phyloP scores from a whole-genome alignment of 1,140 invertebrate genomes.

The Sycophila sp. region DNA sequence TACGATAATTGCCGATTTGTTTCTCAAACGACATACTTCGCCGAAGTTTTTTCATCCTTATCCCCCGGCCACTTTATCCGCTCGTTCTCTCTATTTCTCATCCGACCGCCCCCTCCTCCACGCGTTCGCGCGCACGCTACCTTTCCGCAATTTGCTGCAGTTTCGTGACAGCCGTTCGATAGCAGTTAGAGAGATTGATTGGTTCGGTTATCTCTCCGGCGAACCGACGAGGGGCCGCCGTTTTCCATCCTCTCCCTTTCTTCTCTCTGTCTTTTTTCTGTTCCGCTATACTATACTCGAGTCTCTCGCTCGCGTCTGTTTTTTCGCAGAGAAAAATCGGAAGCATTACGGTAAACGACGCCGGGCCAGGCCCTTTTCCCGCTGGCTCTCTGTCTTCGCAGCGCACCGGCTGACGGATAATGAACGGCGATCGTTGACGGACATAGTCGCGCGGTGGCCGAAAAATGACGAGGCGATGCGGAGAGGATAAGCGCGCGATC shows the following conservation, averaged over 20 bases:
- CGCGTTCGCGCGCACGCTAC: background rate
- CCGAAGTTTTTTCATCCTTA: background rate
- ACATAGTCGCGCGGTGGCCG: background rate
- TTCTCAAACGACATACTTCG: background rate
- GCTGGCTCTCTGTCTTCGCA: background rate
- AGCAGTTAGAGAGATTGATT: conserved; percentile 42
- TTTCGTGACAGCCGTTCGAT: conserved; percentile 40
- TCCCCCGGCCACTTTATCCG: background rate
- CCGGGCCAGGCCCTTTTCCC: background rate
- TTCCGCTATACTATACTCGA: no score
- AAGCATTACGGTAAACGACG: conserved; percentile 39
- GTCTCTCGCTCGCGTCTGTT: no score
- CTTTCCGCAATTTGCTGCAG: conserved; percentile 28
- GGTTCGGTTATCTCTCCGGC: conserved; percentile 35
- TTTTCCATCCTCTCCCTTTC: no score
- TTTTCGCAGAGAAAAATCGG: conserved; percentile 31
- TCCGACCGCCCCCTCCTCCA: background rate
- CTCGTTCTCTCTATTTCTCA: conserved; percentile 24
- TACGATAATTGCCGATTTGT: background rate
- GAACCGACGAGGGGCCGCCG: background rate
- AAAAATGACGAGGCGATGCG: conserved; percentile 6
- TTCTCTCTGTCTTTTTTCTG: no score
- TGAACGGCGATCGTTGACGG: background rate
- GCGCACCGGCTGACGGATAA: background rate
- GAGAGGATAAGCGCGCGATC: background rate